These are phyloP conservation scores for Haliclona indistincta DNA, from an alignment of 37 sponge, comb jelly and placozoan genomes.

Conservation along the genomic window DNA sequence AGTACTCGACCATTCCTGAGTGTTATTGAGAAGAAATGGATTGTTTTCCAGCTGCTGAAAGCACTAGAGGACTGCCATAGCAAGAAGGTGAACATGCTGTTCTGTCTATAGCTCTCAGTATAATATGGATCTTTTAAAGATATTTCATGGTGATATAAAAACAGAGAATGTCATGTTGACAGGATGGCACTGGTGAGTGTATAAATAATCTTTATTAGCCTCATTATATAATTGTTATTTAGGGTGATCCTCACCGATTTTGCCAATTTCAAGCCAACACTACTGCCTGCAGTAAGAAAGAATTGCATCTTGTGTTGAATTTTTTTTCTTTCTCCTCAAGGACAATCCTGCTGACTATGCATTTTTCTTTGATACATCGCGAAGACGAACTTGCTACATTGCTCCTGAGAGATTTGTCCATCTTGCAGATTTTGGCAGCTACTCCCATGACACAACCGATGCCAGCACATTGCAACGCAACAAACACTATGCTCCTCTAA, in stretches of 20 bases:
- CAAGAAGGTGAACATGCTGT: constrained; percentile 35
- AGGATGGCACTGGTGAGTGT: constrained; percentile 85
- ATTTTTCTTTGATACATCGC: constrained; percentile 97
- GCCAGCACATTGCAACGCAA: background rate
- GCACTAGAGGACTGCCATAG: constrained; percentile 82
- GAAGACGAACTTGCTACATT: constrained; percentile 90
- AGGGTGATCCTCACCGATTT: constrained; percentile 95
- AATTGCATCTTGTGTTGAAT: background rate
- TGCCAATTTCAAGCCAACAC: constrained; percentile 93
- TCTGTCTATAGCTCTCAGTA: background rate
- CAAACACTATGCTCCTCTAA: constrained; percentile 35
- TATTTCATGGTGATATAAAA: constrained; percentile 96
- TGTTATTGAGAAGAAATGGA: constrained; percentile 94
- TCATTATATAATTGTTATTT: background rate
- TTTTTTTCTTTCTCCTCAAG: constrained; percentile 23
- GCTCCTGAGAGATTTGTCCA: constrained; percentile 85
- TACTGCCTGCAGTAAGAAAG: constrained; percentile 71
- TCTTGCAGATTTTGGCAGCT: background rate
- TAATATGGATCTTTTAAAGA: constrained; percentile 9
- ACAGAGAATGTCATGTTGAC: constrained; percentile 96
- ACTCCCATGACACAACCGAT: constrained; percentile 19
- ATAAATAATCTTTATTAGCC: background rate
- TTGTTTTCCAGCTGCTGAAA: constrained; percentile 89
- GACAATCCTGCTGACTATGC: constrained; percentile 94
- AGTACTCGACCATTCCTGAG: constrained; percentile 89